Evolutionary conservation across 2,113 vertebrate species (phyloP).

Genomic region (Gymnarchus niloticus): DNA sequence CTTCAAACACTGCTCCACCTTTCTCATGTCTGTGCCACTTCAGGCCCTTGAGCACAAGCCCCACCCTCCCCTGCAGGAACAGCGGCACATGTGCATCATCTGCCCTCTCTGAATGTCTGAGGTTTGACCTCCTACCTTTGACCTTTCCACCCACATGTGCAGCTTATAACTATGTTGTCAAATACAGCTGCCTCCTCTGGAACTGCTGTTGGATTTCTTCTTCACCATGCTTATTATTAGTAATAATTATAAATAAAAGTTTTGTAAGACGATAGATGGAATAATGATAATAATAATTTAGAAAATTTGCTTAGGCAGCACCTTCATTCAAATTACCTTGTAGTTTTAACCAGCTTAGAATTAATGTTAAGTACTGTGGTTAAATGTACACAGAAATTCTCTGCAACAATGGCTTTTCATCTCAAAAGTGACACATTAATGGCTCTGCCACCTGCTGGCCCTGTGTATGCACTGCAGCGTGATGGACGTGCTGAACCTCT

Average conservation of each 20-base stretch:
- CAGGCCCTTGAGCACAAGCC: slow-evolving; percentile 51
- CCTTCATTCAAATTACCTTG: not conserved
- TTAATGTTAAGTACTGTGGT: not conserved
- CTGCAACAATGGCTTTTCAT: not conserved
- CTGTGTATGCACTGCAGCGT: slow-evolving; percentile 52
- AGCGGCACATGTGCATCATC: slow-evolving; percentile 53
- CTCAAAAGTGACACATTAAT: not conserved
- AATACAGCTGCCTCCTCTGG: no score
- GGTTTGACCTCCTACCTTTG: slow-evolving; percentile 28
- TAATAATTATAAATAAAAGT: not conserved
- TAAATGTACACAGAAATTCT: not conserved
- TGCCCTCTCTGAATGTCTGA: slow-evolving; percentile 41
- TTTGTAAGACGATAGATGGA: no score
- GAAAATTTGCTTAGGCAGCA: not conserved
- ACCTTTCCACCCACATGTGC: not conserved
- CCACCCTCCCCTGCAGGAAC: slow-evolving; percentile 56
- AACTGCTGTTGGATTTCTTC: no score
- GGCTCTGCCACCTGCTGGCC: not conserved
- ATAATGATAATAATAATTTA: not conserved
- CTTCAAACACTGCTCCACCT: not conserved
- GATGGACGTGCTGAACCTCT: slow-evolving; percentile 69
- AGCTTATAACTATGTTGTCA: no score
- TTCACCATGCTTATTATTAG: no score
- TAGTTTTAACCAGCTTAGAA: not conserved
- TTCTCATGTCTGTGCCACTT: not conserved